Evolutionary conservation across 64 coral and sea anemone genomes (phyloP).

Genomic region (Platygyra sinensis): DNA sequence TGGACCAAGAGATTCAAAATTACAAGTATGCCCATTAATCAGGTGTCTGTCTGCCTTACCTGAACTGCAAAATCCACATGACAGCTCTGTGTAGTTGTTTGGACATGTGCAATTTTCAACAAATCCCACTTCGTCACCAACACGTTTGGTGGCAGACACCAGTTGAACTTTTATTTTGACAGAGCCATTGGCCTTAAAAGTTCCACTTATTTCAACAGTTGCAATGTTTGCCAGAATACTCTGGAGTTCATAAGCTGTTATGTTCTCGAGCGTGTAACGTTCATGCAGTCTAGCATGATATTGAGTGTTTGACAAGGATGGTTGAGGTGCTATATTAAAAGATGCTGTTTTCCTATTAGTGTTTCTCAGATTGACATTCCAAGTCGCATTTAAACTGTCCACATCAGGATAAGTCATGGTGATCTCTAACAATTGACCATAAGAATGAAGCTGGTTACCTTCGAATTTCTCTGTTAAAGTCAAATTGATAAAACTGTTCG

Average conservation of each 20-base stretch:
- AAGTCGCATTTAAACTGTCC: conserved; percentile 1
- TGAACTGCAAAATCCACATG: conserved; percentile 84
- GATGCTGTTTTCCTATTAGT: background rate
- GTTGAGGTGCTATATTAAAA: conserved; percentile 41
- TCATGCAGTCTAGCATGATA: conserved; percentile 83
- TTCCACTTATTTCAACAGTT: conserved; percentile 18
- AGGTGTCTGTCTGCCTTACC: conserved; percentile 33
- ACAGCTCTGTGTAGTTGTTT: conserved; percentile 77
- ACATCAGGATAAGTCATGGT: conserved; percentile 22
- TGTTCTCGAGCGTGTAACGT: conserved; percentile 24
- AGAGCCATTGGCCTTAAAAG: conserved; percentile 47
- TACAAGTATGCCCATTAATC: too few relatives aligned
- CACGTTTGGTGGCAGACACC: conserved; percentile 39
- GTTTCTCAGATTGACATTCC: conserved; percentile 41
- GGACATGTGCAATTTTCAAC: conserved; percentile 94
- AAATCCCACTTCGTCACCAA: conserved; percentile 63
- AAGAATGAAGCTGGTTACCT: conserved; percentile 63
- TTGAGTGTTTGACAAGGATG: conserved; percentile 15
- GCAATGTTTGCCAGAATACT: conserved; percentile 58
- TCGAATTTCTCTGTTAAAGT: background rate
- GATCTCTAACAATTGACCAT: conserved; percentile 59
- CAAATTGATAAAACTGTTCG: background rate
- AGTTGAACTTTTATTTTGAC: conserved; percentile 43
- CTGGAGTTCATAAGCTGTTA: conserved; percentile 71
- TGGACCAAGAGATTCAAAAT: too few relatives aligned